Base-by-base conservation (phyloP, 2,888 invertebrate genomes). In the Ophion costatus region DNA sequence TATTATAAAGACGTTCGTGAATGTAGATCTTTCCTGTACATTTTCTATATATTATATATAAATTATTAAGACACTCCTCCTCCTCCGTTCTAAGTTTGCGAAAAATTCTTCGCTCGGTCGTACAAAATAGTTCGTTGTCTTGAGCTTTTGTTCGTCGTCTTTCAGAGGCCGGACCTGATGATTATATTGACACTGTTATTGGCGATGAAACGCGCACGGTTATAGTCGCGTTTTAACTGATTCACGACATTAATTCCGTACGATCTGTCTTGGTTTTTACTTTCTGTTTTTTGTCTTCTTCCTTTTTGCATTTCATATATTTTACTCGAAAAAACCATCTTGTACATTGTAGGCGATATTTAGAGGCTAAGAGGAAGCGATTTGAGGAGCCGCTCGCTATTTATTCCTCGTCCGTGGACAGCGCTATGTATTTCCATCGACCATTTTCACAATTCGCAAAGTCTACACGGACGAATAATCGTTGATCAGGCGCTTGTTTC, bases 21-120 rank as follows among this genome's bases (percentile, higher is more conserved):
- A 91, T 93, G 92, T 93, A 92, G 91, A 92, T 92, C 74, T 93
- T 93, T 92, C 92, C 92, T 93, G 93, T 93, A 93, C 90, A 93
- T 93, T 93, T 91, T 92, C 88, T 90, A 90, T 89, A 90, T 90
- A 77, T 77, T 69, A 59, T 77, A 38, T 75, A 80, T 64, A 78
- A 79, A 80, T 81, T 78, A 81, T 81, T 81, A 78, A 77, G 80
- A 67, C 29, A 38, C 77, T 66, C 59, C 66, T n/a, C 51, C n/a
- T 29, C 66, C 14, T 57, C 45, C 29, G 56, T 64, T 45, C 42
- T 42, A 45, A 71, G 56, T 74, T 79, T 67, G 51, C 45, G 14
- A 59, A 24, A 69, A 66, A n/a, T 67, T 64, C 24, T 70, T 80
- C 29, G 70, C 45, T 74, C 61, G 61, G 56, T 78, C 64, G 57